Evolutionary conservation across 2,888 invertebrate genomes (phyloP), one percentile per base, ranked within the genome.

Genomic region (Trachelus troglodyta): DNA sequence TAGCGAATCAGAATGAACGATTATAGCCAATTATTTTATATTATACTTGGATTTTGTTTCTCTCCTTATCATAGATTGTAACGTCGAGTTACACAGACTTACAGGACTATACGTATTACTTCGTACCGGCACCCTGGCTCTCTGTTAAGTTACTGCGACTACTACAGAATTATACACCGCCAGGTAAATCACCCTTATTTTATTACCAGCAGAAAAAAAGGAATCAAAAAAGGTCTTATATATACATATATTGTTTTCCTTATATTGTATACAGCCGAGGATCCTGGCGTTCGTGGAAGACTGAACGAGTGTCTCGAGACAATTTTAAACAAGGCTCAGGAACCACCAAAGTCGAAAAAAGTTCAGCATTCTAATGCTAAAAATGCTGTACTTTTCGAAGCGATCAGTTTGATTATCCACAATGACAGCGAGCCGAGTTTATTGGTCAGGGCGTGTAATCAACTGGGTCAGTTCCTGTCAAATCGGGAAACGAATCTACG

Each of bases 291-390:
- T 3, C 94, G 98, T 83, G 98, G 98, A 30, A 95, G 99, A 82
- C 93, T 99, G 73, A 98, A 99, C 88, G 99, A 99, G 93, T 99
- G 99, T 89, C 93, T 99, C 87, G 99, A 99, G 92, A 98, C 98
- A 33, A 99, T 99, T 90, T 94, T 99, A 88, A 99, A 99, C 92
- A 99, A 99, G 93, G 99, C 99, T 33, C 99, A 99, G 92, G 99
- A 99, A 92, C 99, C 99, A 84, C 99, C 99, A 37, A 99, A 99
- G 92, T 99, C 99, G 75, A 99, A 99, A 93, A 99, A 99, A 93
- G 99, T 99, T 37, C 99, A 99, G 93, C 99, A 99, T 93, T 99
- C 99, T 75, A 99, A 99, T 94, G 99, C 99, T 79, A 99, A 99
- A 92, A 99, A 99, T 93, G 99, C 99, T 76, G 99, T 99, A 35